Evolutionary conservation across 2,888 invertebrate genomes (phyloP), one percentile per base, ranked within the genome.

Genomic region (Tenthredo mesomela): DNA sequence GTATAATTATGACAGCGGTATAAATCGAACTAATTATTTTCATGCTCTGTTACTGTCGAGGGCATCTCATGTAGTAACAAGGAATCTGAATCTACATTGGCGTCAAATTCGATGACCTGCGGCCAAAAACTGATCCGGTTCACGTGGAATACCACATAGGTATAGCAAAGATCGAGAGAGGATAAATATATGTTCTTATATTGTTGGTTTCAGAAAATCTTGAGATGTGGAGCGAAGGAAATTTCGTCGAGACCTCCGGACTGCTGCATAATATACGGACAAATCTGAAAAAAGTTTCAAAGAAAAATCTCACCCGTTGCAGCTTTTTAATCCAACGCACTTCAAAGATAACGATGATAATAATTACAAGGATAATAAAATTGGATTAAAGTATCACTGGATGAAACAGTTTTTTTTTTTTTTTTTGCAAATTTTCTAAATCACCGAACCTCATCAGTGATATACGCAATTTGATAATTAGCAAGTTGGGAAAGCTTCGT

Each of bases 151-250:
- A n/a, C n/a, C n/a, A n/a, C n/a, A n/a, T n/a, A n/a, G n/a, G n/a
- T n/a, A n/a, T n/a, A n/a, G n/a, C n/a, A n/a, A n/a, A n/a, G n/a
- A n/a, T n/a, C n/a, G n/a, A n/a, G 29, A 29, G 18, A n/a, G 67
- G 6, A 18, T 29, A 33, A 33, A 33, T 33, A 67, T 29, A 29
- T 5, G 0, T 67, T 67, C 15, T 67, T 67, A 33, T 29, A 5
- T 54, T 67, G 9, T 33, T 77, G 50, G 54, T 77, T 77, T 54
- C 77, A 77, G 77, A 40, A 54, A n/a, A 54, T 10, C 33, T n/a
- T 33, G 77, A 54, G 77, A 77, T 77, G 7, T 4, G 54, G 77
- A 7, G 50, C 33, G 33, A 33, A 37, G 33, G 21, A 15, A 73
- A 73, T 4, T 25, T 40, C 73, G 12, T 40, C 73, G 67, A 73